Evolutionary conservation across 1,140 invertebrate genomes (phyloP), one percentile per base, ranked within the genome.

Genomic region (Littorina saxatilis): DNA sequence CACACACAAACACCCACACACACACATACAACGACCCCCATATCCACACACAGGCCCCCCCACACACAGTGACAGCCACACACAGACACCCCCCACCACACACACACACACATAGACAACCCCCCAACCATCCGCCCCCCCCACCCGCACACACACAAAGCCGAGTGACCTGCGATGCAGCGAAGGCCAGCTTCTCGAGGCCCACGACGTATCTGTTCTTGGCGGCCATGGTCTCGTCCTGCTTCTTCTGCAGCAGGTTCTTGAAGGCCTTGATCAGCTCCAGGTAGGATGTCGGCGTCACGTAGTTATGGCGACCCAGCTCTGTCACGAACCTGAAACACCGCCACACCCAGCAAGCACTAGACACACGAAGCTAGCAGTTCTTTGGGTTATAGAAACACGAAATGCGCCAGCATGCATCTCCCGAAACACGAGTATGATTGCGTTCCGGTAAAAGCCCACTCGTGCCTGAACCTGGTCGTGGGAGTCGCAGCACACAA

Each of bases 231-330:
- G 96, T 93, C 89, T 97, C 96, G 80, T 95, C 94, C 91, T 97
- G 96, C 91, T 97, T 98, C 76, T 93, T 93, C 9, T 93, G 94
- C n/a, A 96, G 96, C 15, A 98, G 92, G 0, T 94, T 94, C 39
- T 96, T 95, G 89, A 97, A 98, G 0, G 95, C 95, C 81, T 95
- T 94, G 61, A 98, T 97, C 39, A 98, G 93, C 92, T 97, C 96
- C 63, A 98, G 93, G 91, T 98, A 98, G 0, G 96, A 97, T 3
- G 96, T 96, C 0, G 97, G 97, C 0, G 97, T 98, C 20, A 98
- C 95, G 88, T 98, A 98, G 32, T 96, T 97, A 90, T 96, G 95
- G 68, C 96, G 94, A 1, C 95, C 95, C 7, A 94, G 94, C 75
- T 94, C 92, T 61, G 91, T 88, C 83, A 94, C 95, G 91, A 96